A percentile compares a stretch with the other conserved stretches of the same genome.
Evolutionary conservation across 2,888 invertebrate genomes (phyloP).

Genomic region (Dendrolimus houi): DNA sequence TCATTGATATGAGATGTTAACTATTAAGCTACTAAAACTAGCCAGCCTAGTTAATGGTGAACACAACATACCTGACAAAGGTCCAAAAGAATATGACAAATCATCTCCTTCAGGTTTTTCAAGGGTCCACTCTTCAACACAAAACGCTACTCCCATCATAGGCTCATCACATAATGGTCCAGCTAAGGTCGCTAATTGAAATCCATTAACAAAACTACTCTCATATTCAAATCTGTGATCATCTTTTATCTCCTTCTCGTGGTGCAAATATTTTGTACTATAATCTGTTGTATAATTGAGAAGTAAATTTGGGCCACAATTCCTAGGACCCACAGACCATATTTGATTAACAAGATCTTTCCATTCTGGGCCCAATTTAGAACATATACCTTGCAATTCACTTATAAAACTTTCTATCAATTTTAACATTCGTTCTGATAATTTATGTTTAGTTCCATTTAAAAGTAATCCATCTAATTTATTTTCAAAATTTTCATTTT

Average conservation of each 20-base stretch:
- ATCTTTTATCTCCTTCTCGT: conserved; percentile 48
- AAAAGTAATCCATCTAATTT: conserved; percentile 40
- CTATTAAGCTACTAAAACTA: not conserved
- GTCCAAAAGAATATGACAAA: conserved; percentile 57
- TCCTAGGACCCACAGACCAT: conserved; percentile 95
- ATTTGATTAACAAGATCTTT: conserved; percentile 78
- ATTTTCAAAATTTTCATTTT: conserved; percentile 49
- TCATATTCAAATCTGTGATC: conserved; percentile 81
- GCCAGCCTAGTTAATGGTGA: conserved; percentile 1
- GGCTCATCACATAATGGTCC: conserved; percentile 99
- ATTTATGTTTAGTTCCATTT: conserved; percentile 38
- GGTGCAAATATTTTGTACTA: conserved; percentile 52
- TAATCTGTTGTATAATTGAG: conserved; percentile 87
- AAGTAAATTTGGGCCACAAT: conserved; percentile 92
- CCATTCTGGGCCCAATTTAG: conserved; percentile 74
- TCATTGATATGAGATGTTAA: not conserved
- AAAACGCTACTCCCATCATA: conserved; percentile 95
- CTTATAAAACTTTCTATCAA: conserved; percentile 65
- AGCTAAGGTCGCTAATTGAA: conserved; percentile 89
- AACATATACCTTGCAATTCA: conserved; percentile 78
- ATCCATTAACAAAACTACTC: conserved; percentile 89
- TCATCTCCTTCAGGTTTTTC: conserved; percentile 56
- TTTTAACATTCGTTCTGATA: conserved; percentile 61
- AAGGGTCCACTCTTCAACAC: conserved; percentile 89
- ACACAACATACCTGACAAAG: conserved; percentile 69